Evolutionary conservation across 1,140 invertebrate genomes (phyloP).

Genomic region (Cheumatopsyche charites): DNA sequence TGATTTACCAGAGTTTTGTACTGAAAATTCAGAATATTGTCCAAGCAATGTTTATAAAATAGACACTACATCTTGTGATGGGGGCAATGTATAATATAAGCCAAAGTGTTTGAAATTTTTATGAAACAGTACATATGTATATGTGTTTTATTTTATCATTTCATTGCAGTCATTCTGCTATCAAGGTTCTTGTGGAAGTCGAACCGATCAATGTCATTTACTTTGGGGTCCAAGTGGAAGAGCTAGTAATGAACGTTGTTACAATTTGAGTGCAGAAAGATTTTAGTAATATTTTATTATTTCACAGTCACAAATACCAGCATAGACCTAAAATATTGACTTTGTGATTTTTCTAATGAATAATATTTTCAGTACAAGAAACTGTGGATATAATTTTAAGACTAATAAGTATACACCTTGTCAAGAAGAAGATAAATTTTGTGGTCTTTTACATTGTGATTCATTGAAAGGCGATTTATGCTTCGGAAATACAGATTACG

Average conservation of each 20-base stretch:
- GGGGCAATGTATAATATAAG: conserved; percentile 62
- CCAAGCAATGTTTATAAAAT: conserved; percentile 90
- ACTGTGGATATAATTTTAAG: conserved; percentile 90
- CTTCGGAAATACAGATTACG: conserved; percentile 95
- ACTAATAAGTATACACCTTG: conserved; percentile 78
- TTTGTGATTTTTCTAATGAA: neutral
- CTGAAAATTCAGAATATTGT: conserved; percentile 91
- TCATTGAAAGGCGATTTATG: conserved; percentile 92
- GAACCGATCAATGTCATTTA: conserved; percentile 90
- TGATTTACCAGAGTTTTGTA: conserved; percentile 95
- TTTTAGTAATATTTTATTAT: conserved; percentile 49
- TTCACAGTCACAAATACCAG: neutral
- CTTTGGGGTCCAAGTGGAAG: conserved; percentile 94
- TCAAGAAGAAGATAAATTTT: conserved; percentile 75
- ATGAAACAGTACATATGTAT: neutral
- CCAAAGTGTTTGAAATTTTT: neutral
- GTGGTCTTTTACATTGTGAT: conserved; percentile 93
- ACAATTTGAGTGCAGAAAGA: conserved; percentile 85
- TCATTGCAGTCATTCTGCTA: conserved; percentile 83
- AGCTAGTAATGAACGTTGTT: conserved; percentile 85
- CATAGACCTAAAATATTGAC: too few relatives aligned
- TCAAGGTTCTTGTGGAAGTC: conserved; percentile 87
- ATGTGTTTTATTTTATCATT: too few relatives aligned
- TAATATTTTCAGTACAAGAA: conserved; percentile 72
- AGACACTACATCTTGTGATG: conserved; percentile 82